phyloP scores from a whole-genome alignment of 2,888 invertebrate species.

The Ormia ochracea region DNA sequence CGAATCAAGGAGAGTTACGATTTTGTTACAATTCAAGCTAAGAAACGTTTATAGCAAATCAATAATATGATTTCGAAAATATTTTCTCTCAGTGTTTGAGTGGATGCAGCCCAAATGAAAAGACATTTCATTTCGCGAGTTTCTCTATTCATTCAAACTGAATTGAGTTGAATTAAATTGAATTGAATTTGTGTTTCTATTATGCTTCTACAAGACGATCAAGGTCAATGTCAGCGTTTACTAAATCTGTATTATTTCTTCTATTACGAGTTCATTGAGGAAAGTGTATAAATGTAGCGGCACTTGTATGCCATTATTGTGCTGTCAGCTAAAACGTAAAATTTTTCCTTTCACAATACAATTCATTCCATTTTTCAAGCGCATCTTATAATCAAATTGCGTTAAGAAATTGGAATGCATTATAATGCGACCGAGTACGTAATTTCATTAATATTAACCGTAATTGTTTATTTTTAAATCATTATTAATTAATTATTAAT shows the following conservation, averaged over 20 bases:
- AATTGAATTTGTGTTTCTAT: not conserved
- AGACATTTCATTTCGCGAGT: not conserved
- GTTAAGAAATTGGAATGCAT: constrained; percentile 22
- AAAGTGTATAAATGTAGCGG: not conserved
- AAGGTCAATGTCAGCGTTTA: constrained; percentile 47
- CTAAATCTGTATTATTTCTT: not conserved
- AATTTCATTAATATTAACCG: not conserved
- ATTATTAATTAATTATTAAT: no score
- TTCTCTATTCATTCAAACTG: not conserved
- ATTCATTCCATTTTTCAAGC: constrained; percentile 14
- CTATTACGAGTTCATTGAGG: constrained; percentile 28
- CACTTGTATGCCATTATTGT: not conserved
- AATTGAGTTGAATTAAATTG: not conserved
- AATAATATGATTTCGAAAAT: not conserved
- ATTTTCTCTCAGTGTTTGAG: not conserved
- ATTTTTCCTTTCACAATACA: not conserved
- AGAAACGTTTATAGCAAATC: not conserved
- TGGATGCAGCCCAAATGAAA: not conserved
- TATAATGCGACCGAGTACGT: not conserved
- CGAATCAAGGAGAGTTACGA: no score
- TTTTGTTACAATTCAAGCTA: not conserved
- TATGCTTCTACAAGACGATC: constrained; percentile 22
- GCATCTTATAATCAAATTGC: constrained; percentile 43
- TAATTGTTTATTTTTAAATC: no score
- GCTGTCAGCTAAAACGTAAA: no score